phyloP scores from a whole-genome alignment of 2,888 invertebrate genomes.

The Geophilus truncorum region DNA sequence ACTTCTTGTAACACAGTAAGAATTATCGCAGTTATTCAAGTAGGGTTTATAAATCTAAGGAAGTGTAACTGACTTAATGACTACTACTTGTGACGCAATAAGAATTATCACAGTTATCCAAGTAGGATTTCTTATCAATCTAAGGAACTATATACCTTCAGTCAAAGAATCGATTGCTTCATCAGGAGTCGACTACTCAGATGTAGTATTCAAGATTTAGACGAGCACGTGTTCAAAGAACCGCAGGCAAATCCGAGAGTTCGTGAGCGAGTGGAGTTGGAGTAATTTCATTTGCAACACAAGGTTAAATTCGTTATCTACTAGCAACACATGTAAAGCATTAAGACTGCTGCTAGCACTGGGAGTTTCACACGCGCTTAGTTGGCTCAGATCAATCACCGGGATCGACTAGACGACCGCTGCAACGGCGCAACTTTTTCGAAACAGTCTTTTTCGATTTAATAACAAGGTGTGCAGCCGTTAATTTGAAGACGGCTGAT shows the following conservation, averaged over 20 bases:
- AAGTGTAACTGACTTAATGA: no score
- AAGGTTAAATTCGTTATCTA: constrained; percentile 13
- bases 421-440: no score
- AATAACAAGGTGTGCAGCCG: not conserved
- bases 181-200: no score
- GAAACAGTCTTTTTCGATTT: no score
- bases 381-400: not conserved
- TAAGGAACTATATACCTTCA: no score
- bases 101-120: no score
- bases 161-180: no score
- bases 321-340: constrained; percentile 16
- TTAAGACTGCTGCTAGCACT: constrained; percentile 1
- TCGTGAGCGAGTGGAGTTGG: not conserved
- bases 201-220: not conserved
- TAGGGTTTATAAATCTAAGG: no score
- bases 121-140: no score
- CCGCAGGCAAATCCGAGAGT: not conserved
- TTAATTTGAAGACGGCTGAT: not conserved
- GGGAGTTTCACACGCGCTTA: constrained; percentile 4
- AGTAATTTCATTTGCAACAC: constrained; percentile 17
- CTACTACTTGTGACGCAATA: no score
- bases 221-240: not conserved
- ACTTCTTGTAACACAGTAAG: no score
- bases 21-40: no score
- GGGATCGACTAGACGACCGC: not conserved